Conservation (phyloP, 2,888 invertebrate genomes). For the Heliconius charithonia region DNA sequence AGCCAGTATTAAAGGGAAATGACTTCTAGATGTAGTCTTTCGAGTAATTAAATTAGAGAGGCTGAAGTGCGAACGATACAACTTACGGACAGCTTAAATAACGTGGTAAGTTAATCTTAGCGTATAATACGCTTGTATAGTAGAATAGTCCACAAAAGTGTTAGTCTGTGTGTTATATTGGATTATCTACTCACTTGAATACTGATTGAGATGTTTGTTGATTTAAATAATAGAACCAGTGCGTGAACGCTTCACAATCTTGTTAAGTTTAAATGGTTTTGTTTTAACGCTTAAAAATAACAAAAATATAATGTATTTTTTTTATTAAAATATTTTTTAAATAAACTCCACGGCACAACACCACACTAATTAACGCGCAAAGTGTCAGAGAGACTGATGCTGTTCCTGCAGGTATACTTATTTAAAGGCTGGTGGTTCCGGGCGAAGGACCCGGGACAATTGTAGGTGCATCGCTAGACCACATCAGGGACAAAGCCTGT, state of each 20-base stretch:
- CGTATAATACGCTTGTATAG: slow-evolving; percentile 24
- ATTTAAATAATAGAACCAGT: slow-evolving; percentile 4
- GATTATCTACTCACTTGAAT: slow-evolving; percentile 33
- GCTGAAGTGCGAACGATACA: slow-evolving; percentile 31
- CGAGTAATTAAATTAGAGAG: slow-evolving; percentile 32
- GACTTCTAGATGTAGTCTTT: slow-evolving; percentile 23
- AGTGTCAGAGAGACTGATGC: slow-evolving; percentile 61
- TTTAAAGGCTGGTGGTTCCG: slow-evolving; percentile 76
- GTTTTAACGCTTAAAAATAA: neutral
- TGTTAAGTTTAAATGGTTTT: slow-evolving; percentile 1
- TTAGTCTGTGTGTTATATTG: slow-evolving; percentile 29
- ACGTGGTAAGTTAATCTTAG: slow-evolving; percentile 28
- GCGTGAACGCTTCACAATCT: neutral
- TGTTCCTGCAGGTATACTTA: slow-evolving; percentile 65
- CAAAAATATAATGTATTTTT: neutral
- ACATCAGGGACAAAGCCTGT: slow-evolving; percentile 72
- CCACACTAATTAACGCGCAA: slow-evolving; percentile 45
- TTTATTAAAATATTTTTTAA: slow-evolving; percentile 8
- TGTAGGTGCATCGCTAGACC: slow-evolving; percentile 67
- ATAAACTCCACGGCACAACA: slow-evolving; percentile 49
- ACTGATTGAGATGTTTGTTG: slow-evolving; percentile 1
- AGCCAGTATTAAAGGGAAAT: neutral
- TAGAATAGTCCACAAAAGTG: slow-evolving; percentile 20
- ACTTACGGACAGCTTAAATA: slow-evolving; percentile 13
- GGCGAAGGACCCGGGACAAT: slow-evolving; percentile 71